Evolutionary conservation across 2,113 vertebrate species (phyloP).

Genomic region (Muntiacus muntjak): DNA sequence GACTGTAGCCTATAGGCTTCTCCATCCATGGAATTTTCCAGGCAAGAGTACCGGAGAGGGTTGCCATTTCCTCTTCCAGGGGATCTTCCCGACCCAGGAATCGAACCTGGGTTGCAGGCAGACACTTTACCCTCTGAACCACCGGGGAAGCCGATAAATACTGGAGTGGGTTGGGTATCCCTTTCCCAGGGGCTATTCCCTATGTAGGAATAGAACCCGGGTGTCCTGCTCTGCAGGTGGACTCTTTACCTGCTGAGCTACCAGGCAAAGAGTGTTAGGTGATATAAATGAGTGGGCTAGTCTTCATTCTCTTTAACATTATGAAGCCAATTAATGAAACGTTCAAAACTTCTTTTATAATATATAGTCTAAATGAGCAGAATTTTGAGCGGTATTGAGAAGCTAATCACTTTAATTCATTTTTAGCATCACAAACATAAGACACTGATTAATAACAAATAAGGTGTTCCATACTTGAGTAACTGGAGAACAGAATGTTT

Average conservation of each 20-base stretch:
- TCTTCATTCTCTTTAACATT: slow-evolving; percentile 7
- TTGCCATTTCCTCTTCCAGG: not conserved
- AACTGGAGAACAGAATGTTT: not conserved
- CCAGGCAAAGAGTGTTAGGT: not conserved
- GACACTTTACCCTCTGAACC: not conserved
- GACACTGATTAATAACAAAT: not conserved
- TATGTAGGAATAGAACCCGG: not conserved
- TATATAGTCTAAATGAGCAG: not conserved
- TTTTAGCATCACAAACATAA: not conserved
- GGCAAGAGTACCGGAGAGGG: not conserved
- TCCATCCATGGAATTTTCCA: not conserved
- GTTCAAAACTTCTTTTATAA: not conserved
- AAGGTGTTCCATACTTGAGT: not conserved
- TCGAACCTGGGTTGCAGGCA: not conserved
- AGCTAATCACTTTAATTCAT: not conserved
- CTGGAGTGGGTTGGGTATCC: not conserved
- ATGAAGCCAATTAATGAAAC: not conserved
- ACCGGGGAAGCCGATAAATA: not conserved
- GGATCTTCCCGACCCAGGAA: not conserved
- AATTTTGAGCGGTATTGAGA: not conserved
- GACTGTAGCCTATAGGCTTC: not conserved
- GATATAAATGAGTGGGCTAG: not conserved
- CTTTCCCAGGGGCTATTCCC: not conserved
- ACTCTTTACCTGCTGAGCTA: not conserved
- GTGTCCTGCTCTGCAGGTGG: not conserved